phyloP scores from a whole-genome alignment of 2,888 invertebrate species.

The Drymonia ruficornis region DNA sequence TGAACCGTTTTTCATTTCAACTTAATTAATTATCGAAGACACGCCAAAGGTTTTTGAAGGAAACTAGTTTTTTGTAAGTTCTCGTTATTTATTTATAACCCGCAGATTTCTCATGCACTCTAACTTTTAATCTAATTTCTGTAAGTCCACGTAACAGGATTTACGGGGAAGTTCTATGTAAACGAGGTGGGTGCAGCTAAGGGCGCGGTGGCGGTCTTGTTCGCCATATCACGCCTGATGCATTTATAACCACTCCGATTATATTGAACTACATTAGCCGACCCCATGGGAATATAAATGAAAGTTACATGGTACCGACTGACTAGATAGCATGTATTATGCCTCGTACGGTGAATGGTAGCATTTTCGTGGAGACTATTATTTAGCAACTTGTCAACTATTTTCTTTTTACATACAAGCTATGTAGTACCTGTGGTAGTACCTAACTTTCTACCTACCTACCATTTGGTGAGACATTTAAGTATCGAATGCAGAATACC shows the following conservation, averaged over 20 bases:
- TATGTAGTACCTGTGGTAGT: background rate
- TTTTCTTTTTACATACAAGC: background rate
- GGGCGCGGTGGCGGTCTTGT: conserved; percentile 3
- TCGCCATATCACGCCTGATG: conserved; percentile 31
- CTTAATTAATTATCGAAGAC: too few species aligned
- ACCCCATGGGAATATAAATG: conserved; percentile 17
- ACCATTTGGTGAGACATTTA: too few species aligned
- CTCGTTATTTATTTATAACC: too few species aligned
- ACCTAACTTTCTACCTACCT: too few species aligned
- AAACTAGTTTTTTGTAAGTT: too few species aligned
- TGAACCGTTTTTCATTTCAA: too few species aligned
- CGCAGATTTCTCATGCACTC: conserved; percentile 19
- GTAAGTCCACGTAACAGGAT: conserved; percentile 6
- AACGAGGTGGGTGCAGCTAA: conserved; percentile 10
- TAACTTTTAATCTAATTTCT: conserved; percentile 9
- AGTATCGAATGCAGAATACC: too few species aligned
- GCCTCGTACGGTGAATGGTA: background rate
- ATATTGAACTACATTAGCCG: conserved; percentile 26
- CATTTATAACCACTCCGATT: conserved; percentile 39
- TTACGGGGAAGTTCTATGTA: conserved; percentile 22
- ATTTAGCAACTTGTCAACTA: too few species aligned
- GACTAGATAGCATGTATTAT: background rate
- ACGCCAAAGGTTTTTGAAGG: too few species aligned
- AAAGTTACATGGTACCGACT: background rate
- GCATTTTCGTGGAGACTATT: too few species aligned